Percentiles rank a stretch among this genome's conserved stretches.
Evolutionary conservation across 2,888 invertebrate species (phyloP).

Genomic region (Epistrophe eligans): DNA sequence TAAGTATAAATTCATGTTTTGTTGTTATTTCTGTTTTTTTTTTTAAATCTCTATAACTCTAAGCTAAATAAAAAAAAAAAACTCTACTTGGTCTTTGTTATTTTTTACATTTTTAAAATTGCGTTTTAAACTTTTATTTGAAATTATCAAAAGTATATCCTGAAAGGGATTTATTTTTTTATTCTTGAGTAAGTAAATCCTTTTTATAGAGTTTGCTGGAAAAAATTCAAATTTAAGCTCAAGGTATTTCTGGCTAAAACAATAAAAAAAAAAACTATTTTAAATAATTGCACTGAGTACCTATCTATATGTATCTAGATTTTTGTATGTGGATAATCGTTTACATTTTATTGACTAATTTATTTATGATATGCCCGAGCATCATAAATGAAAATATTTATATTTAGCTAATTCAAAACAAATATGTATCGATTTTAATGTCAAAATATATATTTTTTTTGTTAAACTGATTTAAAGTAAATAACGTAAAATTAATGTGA

Average conservation of each 20-base stretch:
- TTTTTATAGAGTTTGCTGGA: not conserved
- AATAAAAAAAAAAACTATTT: not conserved
- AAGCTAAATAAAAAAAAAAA: slow-evolving; percentile 36
- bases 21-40: not conserved
- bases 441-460: not conserved
- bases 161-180: not conserved
- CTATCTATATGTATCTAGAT: not conserved
- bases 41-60: slow-evolving; percentile 21
- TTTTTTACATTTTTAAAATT: not conserved
- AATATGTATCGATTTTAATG: slow-evolving; percentile 4
- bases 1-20: slow-evolving; percentile 35
- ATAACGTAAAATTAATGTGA: not conserved
- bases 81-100: not conserved
- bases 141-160: not conserved
- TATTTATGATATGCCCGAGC: not conserved
- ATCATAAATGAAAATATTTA: slow-evolving; percentile 22
- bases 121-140: not conserved
- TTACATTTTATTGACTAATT: not conserved
- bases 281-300: not conserved
- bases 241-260: not conserved
- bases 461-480: not conserved
- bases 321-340: not conserved
- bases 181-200: not conserved
- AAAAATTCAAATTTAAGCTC: not conserved
- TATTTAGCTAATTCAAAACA: not conserved